Evolutionary conservation across 2,113 vertebrate genomes (phyloP).

Genomic region (Rhinolophus sinicus): DNA sequence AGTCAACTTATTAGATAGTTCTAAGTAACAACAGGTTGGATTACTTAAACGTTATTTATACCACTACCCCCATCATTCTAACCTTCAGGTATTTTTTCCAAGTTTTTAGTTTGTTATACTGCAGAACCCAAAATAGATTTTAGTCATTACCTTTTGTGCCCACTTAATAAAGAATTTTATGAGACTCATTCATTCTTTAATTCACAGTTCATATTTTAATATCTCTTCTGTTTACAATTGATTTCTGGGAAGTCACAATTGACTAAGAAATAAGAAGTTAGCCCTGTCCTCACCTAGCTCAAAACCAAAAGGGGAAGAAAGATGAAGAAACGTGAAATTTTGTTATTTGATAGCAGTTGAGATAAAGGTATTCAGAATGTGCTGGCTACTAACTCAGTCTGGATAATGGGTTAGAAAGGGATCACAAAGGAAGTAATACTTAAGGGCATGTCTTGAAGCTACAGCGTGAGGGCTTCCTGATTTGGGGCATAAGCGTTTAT

Average conservation of each 20-base stretch:
- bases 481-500: too few relatives aligned
- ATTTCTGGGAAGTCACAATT: background rate
- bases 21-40: background rate
- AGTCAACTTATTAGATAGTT: conserved; percentile 64
- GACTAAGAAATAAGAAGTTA: background rate
- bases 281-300: background rate
- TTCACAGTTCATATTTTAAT: background rate
- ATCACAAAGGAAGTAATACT: background rate
- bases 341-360: background rate
- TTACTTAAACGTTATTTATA: background rate
- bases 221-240: background rate
- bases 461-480: fast-evolving
- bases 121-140: background rate
- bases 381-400: fast-evolving
- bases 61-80: background rate
- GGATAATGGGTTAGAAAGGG: background rate
- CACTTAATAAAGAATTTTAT: background rate
- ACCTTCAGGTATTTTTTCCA: background rate
- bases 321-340: background rate
- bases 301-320: background rate
- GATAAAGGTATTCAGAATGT: too few relatives aligned
- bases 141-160: background rate
- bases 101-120: background rate
- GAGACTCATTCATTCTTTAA: background rate
- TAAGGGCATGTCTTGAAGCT: too few relatives aligned